phyloP scores from a whole-genome alignment of 2,888 invertebrate genomes.

The Eristalis intricaria region DNA sequence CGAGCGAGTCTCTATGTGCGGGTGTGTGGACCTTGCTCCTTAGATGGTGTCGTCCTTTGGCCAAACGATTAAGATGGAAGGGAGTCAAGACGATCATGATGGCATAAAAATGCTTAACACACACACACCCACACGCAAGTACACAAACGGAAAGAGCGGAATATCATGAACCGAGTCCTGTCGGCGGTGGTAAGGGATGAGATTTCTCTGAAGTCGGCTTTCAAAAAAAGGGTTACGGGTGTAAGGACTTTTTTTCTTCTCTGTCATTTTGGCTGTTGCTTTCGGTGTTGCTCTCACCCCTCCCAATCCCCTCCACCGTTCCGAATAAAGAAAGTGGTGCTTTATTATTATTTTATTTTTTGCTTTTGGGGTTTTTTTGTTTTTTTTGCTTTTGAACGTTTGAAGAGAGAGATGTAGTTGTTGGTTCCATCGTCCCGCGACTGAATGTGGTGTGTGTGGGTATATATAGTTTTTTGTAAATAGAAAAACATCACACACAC shows the following conservation, averaged over 20 bases:
- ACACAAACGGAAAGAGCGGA: neutral
- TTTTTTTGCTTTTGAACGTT: neutral
- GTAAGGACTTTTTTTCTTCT: conserved; percentile 39
- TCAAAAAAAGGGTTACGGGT: conserved; percentile 33
- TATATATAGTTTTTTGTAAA: conserved; percentile 52
- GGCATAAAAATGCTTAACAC: neutral
- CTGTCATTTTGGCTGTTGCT: neutral
- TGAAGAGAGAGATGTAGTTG: neutral
- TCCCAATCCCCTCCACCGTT: neutral
- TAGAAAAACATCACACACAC: conserved; percentile 51
- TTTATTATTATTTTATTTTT: conserved; percentile 30
- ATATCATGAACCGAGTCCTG: neutral
- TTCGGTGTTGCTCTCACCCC: neutral
- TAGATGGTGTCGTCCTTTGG: conserved; percentile 1
- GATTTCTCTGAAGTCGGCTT: conserved; percentile 62
- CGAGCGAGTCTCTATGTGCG: neutral
- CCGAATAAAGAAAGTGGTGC: conserved; percentile 65
- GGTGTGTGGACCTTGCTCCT: neutral
- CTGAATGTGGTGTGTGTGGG: conserved; percentile 44
- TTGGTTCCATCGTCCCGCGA: neutral
- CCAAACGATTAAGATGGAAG: neutral
- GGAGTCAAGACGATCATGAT: neutral
- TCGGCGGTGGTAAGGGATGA: conserved; percentile 52
- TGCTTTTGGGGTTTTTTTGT: neutral
- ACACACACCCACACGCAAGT: neutral